Base-by-base conservation (phyloP, 2,888 invertebrate genomes). In the Athalia rosae region DNA sequence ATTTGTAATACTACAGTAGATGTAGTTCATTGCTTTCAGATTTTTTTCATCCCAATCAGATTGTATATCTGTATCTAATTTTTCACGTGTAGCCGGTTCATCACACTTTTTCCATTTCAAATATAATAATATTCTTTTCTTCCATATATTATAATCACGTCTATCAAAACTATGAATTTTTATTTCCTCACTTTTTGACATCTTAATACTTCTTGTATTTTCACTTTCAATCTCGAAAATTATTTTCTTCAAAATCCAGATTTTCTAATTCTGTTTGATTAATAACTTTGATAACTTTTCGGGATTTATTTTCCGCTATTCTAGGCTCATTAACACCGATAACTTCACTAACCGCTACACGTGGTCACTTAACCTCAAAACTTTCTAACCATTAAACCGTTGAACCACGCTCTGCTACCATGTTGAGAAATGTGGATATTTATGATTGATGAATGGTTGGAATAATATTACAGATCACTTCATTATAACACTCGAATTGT, bases 1-100 rank as follows among this genome's bases (percentile, higher is more conserved):
- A 76, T 81, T 79, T n/a, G 78, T 48, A 45, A 81, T 79, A 1
- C 76, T 76, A 62, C 79, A 79, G 53, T 79, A 79, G 11, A 79
- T 79, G 56, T 76, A 79, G 48, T 83, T 84, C 15, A 78, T 80
- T 2, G 82, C 83, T 15, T 63, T 63, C 13, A 62, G 28, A 62
- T n/a, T 58, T 13, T 13, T 58, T 5, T 58, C 13, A 8, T 13
- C 11, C 58, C n/a, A 58, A 4, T 58, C 58, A 11, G 79, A 67
- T 41, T 13, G 58, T n/a, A n/a, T n/a, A 28, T 28, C 28, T 28
- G 28, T 28, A 28, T 28, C 28, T 28, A n/a, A n/a, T n/a, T n/a
- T 74, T n/a, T 48, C 63, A 74, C 69, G 63, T 59, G 8, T 50
- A 6, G 69, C 76, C 47, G 50, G 63, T 9, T 76, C 78, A 73